Evolutionary conservation across 2,113 vertebrate genomes (phyloP).

Genomic region (Indicator indicator): DNA sequence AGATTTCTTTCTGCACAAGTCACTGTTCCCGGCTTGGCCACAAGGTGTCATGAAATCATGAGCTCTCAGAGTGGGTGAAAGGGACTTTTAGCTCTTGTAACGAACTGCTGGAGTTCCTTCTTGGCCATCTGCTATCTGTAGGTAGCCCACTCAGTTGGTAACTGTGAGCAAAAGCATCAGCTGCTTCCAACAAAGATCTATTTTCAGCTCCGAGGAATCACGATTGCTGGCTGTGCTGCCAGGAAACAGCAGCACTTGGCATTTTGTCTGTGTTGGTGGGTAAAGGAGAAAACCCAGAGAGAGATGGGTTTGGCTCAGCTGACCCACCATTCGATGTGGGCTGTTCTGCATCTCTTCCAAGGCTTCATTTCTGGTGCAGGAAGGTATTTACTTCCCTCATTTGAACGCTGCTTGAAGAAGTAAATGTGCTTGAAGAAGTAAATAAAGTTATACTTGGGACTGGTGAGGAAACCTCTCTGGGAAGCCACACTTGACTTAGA

Average conservation of each 20-base stretch:
- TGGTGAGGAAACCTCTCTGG: not conserved
- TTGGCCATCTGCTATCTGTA: conserved; percentile 61
- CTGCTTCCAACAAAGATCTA: conserved; percentile 35
- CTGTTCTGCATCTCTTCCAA: not conserved
- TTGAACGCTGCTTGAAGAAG: not conserved
- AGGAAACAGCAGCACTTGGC: conserved; percentile 34
- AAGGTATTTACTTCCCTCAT: not conserved
- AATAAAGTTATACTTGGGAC: not conserved
- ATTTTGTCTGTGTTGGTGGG: not conserved
- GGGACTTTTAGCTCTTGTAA: not conserved
- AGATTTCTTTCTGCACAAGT: not conserved
- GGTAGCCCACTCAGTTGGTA: conserved; percentile 63
- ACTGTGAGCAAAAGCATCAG: conserved; percentile 57
- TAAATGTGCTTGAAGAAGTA: not conserved
- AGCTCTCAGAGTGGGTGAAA: not conserved
- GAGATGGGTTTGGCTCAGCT: not conserved
- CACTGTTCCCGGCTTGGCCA: conserved; percentile 40
- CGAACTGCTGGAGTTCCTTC: conserved; percentile 39
- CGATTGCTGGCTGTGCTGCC: conserved; percentile 20
- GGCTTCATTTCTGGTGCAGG: not conserved
- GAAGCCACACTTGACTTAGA: not conserved
- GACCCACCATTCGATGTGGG: fast-evolving
- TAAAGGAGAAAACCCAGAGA: not conserved
- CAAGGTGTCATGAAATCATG: conserved; percentile 58
- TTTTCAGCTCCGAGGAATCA: conserved; percentile 68